Base-by-base conservation (phyloP, 1,140 invertebrate species). In the Dolichoris vasculosae region DNA sequence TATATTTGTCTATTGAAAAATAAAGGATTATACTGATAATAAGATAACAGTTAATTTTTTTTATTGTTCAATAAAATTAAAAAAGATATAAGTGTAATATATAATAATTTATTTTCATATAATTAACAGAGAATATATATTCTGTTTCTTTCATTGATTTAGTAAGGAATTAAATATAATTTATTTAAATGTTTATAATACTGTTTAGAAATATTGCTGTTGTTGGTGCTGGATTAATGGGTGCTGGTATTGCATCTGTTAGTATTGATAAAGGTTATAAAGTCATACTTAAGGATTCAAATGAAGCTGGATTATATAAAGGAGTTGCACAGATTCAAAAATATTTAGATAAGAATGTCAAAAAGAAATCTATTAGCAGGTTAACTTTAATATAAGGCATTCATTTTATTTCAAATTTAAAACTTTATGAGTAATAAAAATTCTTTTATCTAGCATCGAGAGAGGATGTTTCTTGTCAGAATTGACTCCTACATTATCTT, bases 181-280 rank as follows among this genome's bases (percentile, higher is more conserved):
- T 32, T 11, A 32, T 13, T 69, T 40, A 69, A 8, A 38, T 32
- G 17, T 38, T 20, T 69, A 2, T 20, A 64, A n/a, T 38, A 1
- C 63, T 69, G 89, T 89, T 87, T 71, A 95, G 97, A 90, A 95
- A 94, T 40, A 77, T 99, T 69, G 98, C 96, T 75, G 96, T 99
- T 7, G 94, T 99, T 67, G 99, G 99, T 46, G 98, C 99, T 87
- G 99, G 99, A 89, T 94, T 99, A 73, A 99, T 99, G 98, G 98
- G 98, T 64, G 98, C 98, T 69, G 99, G 99, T 87, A 99, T 99
- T 89, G 98, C 96, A n/a, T 98, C 99, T 90, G 99, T 99, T 6
- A 97, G 97, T 20, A 95, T 99, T 67, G 98, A 99, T 90, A 99
- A 99, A 93, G 98, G 98, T 30, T 97, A 97, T 89, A 93, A 96